These are phyloP conservation scores for Proteles cristata DNA, from an alignment of 2,113 vertebrate genomes.

Conservation along the genomic window DNA sequence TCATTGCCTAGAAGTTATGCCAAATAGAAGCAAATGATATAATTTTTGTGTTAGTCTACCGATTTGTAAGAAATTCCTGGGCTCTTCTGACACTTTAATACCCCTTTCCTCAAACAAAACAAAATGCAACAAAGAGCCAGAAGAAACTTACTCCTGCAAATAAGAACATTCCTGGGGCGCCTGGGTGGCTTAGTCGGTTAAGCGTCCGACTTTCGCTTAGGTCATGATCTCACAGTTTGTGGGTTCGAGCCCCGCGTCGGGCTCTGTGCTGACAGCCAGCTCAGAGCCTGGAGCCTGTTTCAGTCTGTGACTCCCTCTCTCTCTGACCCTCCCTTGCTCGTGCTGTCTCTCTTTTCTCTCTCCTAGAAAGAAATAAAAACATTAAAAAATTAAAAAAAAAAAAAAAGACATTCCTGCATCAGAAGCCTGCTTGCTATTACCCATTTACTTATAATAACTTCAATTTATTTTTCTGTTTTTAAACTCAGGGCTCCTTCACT, in stretches of 20 bases:
- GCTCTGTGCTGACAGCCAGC: too few relatives aligned
- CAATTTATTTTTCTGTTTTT: not conserved
- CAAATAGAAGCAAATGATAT: not conserved
- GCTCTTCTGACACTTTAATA: not conserved
- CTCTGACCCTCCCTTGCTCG: too few relatives aligned
- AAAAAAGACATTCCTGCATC: not conserved
- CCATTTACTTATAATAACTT: not conserved
- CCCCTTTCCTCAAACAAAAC: not conserved
- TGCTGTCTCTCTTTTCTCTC: too few relatives aligned
- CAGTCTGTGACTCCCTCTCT: too few relatives aligned
- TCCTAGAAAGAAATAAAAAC: too few relatives aligned
- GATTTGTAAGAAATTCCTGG: not conserved
- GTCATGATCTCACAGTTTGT: too few relatives aligned
- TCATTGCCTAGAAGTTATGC: not conserved
- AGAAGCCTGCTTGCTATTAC: not conserved
- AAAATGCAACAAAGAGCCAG: not conserved
- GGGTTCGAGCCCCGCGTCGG: too few relatives aligned
- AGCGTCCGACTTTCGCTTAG: too few relatives aligned
- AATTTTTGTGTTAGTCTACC: not conserved
- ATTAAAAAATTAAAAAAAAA: too few relatives aligned
- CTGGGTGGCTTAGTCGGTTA: too few relatives aligned
- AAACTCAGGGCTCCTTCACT: not conserved
- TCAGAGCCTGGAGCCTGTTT: too few relatives aligned
- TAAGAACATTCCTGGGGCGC: not conserved
- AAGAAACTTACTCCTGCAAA: not conserved